Evolutionary conservation across 1,140 invertebrate genomes (phyloP), one percentile per base, ranked within the genome.

Genomic region (Lepidurus apus): DNA sequence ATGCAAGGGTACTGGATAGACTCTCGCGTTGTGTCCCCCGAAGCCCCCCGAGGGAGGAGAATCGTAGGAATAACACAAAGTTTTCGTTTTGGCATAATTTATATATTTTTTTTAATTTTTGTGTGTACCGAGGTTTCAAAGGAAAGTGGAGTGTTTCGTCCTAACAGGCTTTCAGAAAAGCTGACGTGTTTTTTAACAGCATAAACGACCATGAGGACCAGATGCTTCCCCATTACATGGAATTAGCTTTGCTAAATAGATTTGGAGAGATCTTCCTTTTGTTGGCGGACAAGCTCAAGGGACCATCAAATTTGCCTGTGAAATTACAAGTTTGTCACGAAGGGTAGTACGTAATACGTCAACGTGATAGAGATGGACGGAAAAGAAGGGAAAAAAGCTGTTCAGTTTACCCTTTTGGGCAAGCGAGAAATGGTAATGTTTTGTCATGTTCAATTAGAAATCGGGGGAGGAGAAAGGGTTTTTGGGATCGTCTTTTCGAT

Each of bases 161-260:
- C 1, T 17, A 65, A 17, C 53, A 65, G 21, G 53, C 53, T 65
- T 65, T 34, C 34, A 34, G 34, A 34, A 65, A 5, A 65, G 17
- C 6, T 17, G 53, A 21, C 53, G 13, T 47, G 45, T 17, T 65
- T 65, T 65, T 17, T 9, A 17, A 65, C 8, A n/a, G 53, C 1
- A 21, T 5, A 7, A 47, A 47, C 45, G 13, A 65, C 17, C 17
- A n/a, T 7, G 53, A 65, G 21, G 53, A 65, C 53, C 53, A 65
- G 53, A 65, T 65, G 53, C 34, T 65, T n/a, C 53, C 53, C 53
- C 53, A 65, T 65, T 65, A 65, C 53, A 65, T 17, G 53, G 21
- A 21, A 65, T 65, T 65, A 65, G 53, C 53, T 17, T 65, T 65
- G 53, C 53, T 65, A 65, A 65, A 65, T 65, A 65, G 53, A 65